Evolutionary conservation across 1,140 invertebrate genomes (phyloP).

Genomic region (Pseudomyrmex flavicornis): DNA sequence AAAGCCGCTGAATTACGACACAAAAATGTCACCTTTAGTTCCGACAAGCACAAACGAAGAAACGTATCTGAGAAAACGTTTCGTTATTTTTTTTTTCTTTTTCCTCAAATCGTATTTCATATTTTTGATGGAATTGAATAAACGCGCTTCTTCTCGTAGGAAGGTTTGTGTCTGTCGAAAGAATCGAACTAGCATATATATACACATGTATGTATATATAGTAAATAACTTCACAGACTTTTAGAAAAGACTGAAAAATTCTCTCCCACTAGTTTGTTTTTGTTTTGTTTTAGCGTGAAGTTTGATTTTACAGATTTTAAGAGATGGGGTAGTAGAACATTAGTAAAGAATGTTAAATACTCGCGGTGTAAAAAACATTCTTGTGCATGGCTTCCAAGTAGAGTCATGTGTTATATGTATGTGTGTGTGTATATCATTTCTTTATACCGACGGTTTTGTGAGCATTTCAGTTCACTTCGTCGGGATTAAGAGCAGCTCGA

Average conservation of each 20-base stretch:
- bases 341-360: background rate
- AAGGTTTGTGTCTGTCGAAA: too few species aligned
- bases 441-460: too few species aligned
- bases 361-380: too few species aligned
- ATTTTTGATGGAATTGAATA: background rate
- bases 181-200: too few species aligned
- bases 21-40: conserved; percentile 9
- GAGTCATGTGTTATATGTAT: too few species aligned
- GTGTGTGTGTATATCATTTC: too few species aligned
- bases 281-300: background rate
- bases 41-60: conserved; percentile 17
- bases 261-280: too few species aligned
- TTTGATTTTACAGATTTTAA: background rate
- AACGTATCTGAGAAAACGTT: conserved; percentile 2
- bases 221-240: conserved; percentile 6
- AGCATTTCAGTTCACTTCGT: too few species aligned
- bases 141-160: too few species aligned
- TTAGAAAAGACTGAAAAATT: background rate
- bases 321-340: conserved; percentile 11
- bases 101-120: background rate
- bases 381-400: too few species aligned
- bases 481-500: too few species aligned
- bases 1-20: conserved; percentile 19
- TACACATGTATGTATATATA: background rate
- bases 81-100: background rate